A percentile compares a stretch with the other conserved stretches of the same genome.
phyloP scores from a whole-genome alignment of 2,888 invertebrate species.

The Anodontia alba region DNA sequence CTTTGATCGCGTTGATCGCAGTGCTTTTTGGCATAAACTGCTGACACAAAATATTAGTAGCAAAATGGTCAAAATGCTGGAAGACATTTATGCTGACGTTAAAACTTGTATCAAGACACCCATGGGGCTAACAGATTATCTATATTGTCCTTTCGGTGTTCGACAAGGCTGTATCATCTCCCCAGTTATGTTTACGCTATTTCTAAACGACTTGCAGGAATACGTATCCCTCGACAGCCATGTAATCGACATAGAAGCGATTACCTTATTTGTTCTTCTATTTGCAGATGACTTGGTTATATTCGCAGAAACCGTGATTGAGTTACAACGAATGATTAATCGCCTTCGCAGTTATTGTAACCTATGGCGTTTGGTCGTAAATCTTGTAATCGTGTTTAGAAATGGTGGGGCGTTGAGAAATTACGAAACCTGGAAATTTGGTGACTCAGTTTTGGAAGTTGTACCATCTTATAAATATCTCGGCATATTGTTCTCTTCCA shows the following conservation, averaged over 20 bases:
- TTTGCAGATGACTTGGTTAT: background rate
- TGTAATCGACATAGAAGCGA: background rate
- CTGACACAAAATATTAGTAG: background rate
- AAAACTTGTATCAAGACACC: background rate
- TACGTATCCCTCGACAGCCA: background rate
- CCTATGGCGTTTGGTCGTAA: background rate
- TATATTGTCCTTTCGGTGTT: background rate
- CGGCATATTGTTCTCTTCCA: background rate
- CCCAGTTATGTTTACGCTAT: conserved; percentile 6
- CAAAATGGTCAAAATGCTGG: background rate
- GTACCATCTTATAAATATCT: conserved; percentile 24
- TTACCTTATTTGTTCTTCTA: conserved; percentile 1
- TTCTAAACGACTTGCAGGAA: background rate
- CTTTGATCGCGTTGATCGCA: background rate
- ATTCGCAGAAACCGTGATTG: background rate
- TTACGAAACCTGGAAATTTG: conserved; percentile 12
- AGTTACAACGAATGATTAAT: background rate
- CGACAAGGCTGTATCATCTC: conserved; percentile 7
- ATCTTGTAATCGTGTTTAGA: conserved; percentile 20
- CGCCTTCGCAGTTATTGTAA: background rate
- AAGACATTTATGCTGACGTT: background rate
- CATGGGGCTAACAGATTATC: background rate
- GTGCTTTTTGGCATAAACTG: background rate
- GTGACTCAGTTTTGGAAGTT: background rate
- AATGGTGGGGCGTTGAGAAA: conserved; percentile 6